Conservation (phyloP, 23 tunicate genomes). For the Phallusia fumigata region DNA sequence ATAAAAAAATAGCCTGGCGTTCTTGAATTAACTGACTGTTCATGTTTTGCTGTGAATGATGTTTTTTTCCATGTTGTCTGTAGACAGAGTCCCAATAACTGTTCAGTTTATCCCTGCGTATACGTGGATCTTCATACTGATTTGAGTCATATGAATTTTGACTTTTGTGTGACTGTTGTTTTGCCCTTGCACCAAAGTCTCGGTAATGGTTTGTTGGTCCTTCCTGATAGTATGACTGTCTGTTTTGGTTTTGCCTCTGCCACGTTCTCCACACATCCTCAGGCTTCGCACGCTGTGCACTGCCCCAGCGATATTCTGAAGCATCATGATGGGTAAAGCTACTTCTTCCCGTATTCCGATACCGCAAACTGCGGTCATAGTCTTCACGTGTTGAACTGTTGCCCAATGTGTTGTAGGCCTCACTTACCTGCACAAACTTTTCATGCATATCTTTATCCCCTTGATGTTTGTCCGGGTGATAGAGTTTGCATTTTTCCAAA, state of each 20-base stretch:
- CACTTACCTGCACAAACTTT: slow-evolving; percentile 47
- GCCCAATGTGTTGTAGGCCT: slow-evolving; percentile 36
- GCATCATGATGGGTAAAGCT: not conserved
- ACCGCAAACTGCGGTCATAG: slow-evolving; percentile 18
- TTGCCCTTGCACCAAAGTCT: not conserved
- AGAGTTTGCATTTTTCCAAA: slow-evolving; percentile 39
- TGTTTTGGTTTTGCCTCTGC: not conserved
- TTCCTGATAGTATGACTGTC: not conserved
- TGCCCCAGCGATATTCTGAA: slow-evolving; percentile 11
- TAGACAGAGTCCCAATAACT: not conserved
- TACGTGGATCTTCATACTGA: not conserved
- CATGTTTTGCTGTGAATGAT: not conserved
- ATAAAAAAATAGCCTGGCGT: not conserved
- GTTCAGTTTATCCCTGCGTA: not conserved
- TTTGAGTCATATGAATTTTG: not conserved
- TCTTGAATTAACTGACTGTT: not conserved
- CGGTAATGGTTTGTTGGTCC: not conserved
- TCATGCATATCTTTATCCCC: slow-evolving; percentile 41
- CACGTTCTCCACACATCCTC: slow-evolving; percentile 56
- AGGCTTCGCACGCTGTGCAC: slow-evolving; percentile 11
- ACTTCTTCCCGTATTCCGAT: not conserved
- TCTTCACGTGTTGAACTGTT: slow-evolving; percentile 4
- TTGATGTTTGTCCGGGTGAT: slow-evolving; percentile 43
- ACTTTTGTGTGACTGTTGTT: not conserved
- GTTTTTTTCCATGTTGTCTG: not conserved